Percentiles rank a stretch among this genome's conserved stretches.
Conservation (phyloP, 2,888 invertebrate genomes). For the Pocota personata region DNA sequence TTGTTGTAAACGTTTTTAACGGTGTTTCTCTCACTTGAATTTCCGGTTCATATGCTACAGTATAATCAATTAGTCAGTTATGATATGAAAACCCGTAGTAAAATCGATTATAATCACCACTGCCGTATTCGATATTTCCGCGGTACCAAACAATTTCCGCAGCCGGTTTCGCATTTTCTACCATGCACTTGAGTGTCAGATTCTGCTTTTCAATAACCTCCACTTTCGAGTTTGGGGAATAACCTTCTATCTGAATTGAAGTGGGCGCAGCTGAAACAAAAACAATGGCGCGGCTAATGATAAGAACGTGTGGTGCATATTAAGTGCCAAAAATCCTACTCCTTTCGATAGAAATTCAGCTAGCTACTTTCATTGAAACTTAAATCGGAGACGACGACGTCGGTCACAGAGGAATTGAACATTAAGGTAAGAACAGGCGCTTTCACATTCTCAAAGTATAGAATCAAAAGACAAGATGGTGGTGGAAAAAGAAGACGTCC, state of each 20-base stretch:
- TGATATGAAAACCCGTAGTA: neutral
- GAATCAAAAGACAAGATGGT: slow-evolving; percentile 26
- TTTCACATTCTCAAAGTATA: slow-evolving; percentile 8
- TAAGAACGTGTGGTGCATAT: slow-evolving; percentile 35
- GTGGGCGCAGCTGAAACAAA: slow-evolving; percentile 78
- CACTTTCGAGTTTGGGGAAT: slow-evolving; percentile 80
- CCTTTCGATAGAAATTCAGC: neutral
- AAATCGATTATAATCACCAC: slow-evolving; percentile 69
- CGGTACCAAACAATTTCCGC: slow-evolving; percentile 80
- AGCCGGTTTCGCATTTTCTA: slow-evolving; percentile 81
- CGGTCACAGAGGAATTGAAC: neutral
- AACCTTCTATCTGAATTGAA: slow-evolving; percentile 80
- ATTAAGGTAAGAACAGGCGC: slow-evolving; percentile 19
- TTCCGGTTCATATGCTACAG: slow-evolving; percentile 75
- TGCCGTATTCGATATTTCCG: slow-evolving; percentile 77
- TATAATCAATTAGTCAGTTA: slow-evolving; percentile 32
- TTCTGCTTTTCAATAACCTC: slow-evolving; percentile 81
- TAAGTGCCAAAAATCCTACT: slow-evolving; percentile 18
- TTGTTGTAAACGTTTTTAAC: slow-evolving; percentile 79
- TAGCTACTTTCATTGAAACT: neutral
- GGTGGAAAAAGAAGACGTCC: neutral
- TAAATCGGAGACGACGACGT: neutral
- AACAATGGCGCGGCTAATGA: slow-evolving; percentile 17
- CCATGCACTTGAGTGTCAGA: slow-evolving; percentile 79
- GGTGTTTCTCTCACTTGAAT: slow-evolving; percentile 78